phyloP scores from a whole-genome alignment of 2,888 invertebrate genomes.

The Hemistola chrysoprasaria region DNA sequence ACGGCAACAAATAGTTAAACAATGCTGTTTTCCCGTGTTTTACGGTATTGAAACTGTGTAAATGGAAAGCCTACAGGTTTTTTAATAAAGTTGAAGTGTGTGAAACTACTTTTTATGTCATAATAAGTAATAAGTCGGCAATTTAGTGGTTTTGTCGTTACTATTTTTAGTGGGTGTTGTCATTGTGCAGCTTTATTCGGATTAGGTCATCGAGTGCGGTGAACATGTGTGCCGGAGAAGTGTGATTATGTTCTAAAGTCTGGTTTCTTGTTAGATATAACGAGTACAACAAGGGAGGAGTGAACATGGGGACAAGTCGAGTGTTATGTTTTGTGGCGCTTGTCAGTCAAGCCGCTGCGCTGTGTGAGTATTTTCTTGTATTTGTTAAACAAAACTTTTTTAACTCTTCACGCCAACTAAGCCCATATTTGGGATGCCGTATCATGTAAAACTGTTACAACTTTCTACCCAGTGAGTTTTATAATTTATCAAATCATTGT shows the following conservation, averaged over 20 bases:
- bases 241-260: conserved; percentile 64
- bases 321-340: conserved; percentile 64
- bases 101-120: conserved; percentile 51
- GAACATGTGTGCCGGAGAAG: conserved; percentile 76
- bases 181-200: conserved; percentile 74
- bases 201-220: conserved; percentile 78
- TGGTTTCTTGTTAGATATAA: conserved; percentile 73
- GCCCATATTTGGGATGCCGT: too few species aligned
- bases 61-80: conserved; percentile 36
- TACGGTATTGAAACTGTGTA: conserved; percentile 44
- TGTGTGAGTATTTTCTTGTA: conserved; percentile 57
- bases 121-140: conserved; percentile 44
- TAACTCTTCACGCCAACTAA: too few species aligned
- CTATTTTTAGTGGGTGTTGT: conserved; percentile 85
- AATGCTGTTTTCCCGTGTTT: conserved; percentile 55
- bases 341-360: conserved; percentile 61
- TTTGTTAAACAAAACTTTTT: conserved; percentile 11
- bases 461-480: too few species aligned
- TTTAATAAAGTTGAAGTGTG: conserved; percentile 32
- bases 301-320: conserved; percentile 67
- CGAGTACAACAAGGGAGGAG: conserved; percentile 59
- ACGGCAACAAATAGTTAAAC: conserved; percentile 55
- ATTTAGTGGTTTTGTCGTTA: conserved; percentile 68
- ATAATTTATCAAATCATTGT: too few species aligned
- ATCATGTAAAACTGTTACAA: too few species aligned